Base-by-base conservation (phyloP, 2,797 vertebrate genomes). In the Poeciliopsis presidionis region DNA sequence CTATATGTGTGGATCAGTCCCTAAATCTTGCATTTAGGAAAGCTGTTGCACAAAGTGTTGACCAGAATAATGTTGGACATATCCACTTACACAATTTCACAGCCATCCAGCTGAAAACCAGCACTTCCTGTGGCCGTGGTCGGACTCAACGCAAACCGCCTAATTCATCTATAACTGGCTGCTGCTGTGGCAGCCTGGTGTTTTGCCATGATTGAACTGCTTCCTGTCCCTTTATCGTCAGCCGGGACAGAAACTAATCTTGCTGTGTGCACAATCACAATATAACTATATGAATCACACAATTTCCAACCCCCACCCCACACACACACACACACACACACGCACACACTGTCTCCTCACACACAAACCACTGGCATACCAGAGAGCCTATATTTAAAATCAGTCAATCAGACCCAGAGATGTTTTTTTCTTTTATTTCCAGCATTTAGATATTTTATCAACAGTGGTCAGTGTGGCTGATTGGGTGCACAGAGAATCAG, bases 341-440 rank as follows among this genome's bases (percentile, higher is more conserved):
- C 81, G 73, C 78, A 47, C 82, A 75, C 78, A 77, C 75, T 59
- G 43, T 75, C 83, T 78, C 75, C 51, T 74, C 83, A 84, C 79
- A 89, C 77, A 89, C 57, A 92, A 93, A 95, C 94, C 93, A 90
- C 94, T 84, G 86, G 89, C 93, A 95, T 94, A 92, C 94, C 93
- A 94, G 91, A 91, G 84, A 88, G 88, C 78, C 93, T 95, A 95
- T 93, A 94, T 95, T 94, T 95, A 95, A 94, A 93, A 90, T 81
- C 79, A 91, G 81, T 88, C 88, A 93, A 90, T 81, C 79, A 91
- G 81, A 89, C 88, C 89, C 77, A 30, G 86, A 81, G 90, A 88
- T 91, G 81, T 90, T 85, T 88, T 88, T 65, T 39, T 70, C 86
- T 61, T 39, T 69, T 91, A 89, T 92, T 93, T 93, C 92, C 83